These are phyloP conservation scores for Grallaria varia DNA, from an alignment of 2,113 vertebrate genomes.

Conservation along the genomic window DNA sequence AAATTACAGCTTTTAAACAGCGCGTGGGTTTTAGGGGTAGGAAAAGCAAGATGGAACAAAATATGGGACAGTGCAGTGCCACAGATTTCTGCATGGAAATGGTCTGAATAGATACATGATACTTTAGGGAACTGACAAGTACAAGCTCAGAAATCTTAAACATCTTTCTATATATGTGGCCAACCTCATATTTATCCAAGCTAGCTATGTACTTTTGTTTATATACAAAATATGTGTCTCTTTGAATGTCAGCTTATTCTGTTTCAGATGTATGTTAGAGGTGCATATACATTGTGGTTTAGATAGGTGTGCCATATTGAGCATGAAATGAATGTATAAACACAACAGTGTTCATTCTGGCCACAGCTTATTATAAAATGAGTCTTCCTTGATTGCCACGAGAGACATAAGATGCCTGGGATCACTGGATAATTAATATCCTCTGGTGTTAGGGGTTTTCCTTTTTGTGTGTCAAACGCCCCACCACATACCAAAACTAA, in stretches of 20 bases:
- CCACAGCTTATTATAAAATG: neutral
- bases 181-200: accelerated
- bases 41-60: neutral
- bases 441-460: neutral
- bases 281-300: neutral
- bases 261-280: accelerated
- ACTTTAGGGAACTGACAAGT: neutral
- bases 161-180: accelerated
- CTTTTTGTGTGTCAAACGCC: neutral
- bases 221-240: neutral
- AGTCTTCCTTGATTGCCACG: neutral
- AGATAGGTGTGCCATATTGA: neutral
- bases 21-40: neutral
- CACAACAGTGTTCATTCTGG: neutral
- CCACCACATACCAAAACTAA: neutral
- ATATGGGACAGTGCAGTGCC: neutral
- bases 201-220: neutral
- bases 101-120: neutral
- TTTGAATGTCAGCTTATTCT: neutral
- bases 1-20: neutral
- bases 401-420: neutral
- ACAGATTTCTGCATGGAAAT: neutral
- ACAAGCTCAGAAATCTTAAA: neutral
- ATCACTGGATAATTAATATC: neutral
- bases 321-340: neutral